Base-by-base conservation (phyloP, 1,140 invertebrate species). In the Rhyzopertha dominica region DNA sequence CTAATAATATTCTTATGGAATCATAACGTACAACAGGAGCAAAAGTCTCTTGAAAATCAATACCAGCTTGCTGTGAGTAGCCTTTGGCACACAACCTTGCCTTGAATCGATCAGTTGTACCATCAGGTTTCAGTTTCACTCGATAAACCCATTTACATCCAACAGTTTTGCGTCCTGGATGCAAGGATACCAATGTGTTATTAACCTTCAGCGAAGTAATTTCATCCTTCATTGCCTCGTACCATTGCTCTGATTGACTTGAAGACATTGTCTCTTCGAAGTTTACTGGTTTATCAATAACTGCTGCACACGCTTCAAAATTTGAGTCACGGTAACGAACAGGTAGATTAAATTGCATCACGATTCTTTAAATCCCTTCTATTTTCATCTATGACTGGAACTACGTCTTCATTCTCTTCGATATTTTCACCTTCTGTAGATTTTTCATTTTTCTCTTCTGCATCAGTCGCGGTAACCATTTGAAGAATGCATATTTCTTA, bases 31-130 rank as follows among this genome's bases (percentile, higher is more conserved):
- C 54, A 7, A 73, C 68, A 13, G 68, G 63, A 34, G 62, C 59
- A 53, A 66, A 72, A 18, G 59, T 73, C 51, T 73, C 67, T 17
- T 55, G 5, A 52, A 68, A 73, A 41, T 72, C 69, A 13, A 72
- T 38, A 1, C 51, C 67, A 26, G 41, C 20, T 32, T 48, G 53
- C 45, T 68, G 63, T 10, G 41, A 39, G 46, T 43, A 67, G 1
- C 67, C 62, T 49, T 58, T 56, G n/a, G 58, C 65, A 24, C 72
- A 66, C 30, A 72, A 54, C 29, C 69, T 36, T 26, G 72, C 51
- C 35, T 41, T 37, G 41, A 28, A 57, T 12, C 46, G 36, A 12
- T 57, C 43, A 16, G 40, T 32, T 23, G 19, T 10, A 25, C 47
- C 51, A 38, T 50, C 30, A 13, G 20, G 16, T 28, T 43, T 44